These are phyloP conservation scores for Natrix natrix DNA, from an alignment of 2,797 vertebrate species.

Conservation along the genomic window DNA sequence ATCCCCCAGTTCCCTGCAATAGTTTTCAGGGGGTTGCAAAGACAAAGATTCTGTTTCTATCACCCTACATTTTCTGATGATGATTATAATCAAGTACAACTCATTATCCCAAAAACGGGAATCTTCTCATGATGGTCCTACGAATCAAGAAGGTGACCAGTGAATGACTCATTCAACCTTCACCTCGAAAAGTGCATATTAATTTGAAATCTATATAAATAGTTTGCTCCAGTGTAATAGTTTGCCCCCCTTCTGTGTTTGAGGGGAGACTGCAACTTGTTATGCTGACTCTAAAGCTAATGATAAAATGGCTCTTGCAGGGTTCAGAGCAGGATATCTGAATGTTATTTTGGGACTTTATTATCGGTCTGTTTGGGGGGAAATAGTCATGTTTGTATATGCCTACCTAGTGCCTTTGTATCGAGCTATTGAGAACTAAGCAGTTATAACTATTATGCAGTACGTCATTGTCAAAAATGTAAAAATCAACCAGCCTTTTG, in stretches of 20 bases:
- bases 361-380: neutral
- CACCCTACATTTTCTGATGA: neutral
- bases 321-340: neutral
- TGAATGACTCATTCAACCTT: neutral
- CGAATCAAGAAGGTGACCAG: neutral
- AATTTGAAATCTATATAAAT: neutral
- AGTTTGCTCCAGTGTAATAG: neutral
- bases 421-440: neutral
- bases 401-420: neutral
- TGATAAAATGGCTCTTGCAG: neutral
- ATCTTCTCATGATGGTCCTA: neutral
- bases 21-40: neutral
- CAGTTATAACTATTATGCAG: neutral
- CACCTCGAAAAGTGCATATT: neutral
- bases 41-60: neutral
- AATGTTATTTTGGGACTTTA: neutral
- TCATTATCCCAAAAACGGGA: neutral
- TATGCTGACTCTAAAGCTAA: neutral
- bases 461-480: neutral
- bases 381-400: neutral
- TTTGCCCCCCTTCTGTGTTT: neutral
- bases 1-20: neutral
- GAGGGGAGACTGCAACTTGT: neutral
- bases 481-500: neutral
- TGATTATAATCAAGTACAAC: neutral